phyloP scores from a whole-genome alignment of 2,888 invertebrate species.

The Carpatolechia fugitivella region DNA sequence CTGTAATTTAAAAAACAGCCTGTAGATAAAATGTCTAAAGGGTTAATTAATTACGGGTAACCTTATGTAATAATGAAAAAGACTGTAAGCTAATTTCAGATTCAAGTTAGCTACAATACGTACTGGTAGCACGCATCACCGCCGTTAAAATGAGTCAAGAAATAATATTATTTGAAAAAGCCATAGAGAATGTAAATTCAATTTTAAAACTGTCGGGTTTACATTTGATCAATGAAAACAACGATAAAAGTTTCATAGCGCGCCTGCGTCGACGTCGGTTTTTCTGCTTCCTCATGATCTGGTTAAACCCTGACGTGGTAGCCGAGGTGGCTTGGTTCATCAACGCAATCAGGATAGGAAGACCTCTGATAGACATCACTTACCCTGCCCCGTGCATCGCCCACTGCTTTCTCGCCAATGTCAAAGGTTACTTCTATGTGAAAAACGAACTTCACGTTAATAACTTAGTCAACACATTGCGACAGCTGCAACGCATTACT shows the following conservation, averaged over 20 bases:
- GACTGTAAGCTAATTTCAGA: too few species aligned
- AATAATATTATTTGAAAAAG: slow-evolving; percentile 30
- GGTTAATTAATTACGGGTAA: too few species aligned
- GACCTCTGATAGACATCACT: slow-evolving; percentile 35
- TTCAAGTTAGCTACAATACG: not conserved
- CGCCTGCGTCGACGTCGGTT: slow-evolving; percentile 31
- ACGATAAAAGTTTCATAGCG: slow-evolving; percentile 24
- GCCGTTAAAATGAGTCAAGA: slow-evolving; percentile 24
- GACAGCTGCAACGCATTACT: slow-evolving; percentile 18
- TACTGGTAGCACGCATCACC: not conserved
- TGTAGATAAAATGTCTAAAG: not conserved
- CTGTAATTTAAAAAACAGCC: not conserved
- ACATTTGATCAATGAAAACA: slow-evolving; percentile 30
- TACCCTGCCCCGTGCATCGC: slow-evolving; percentile 39
- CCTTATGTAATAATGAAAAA: too few species aligned
- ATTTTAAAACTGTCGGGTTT: slow-evolving; percentile 29
- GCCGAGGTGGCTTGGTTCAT: slow-evolving; percentile 34
- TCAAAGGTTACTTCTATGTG: slow-evolving; percentile 38
- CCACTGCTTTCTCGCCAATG: slow-evolving; percentile 34
- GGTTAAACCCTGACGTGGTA: slow-evolving; percentile 24
- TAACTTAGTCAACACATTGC: slow-evolving; percentile 33
- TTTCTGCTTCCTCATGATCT: slow-evolving; percentile 28
- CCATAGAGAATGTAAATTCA: slow-evolving; percentile 18
- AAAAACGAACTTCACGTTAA: slow-evolving; percentile 30
- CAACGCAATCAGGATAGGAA: slow-evolving; percentile 22